phyloP scores from a whole-genome alignment of 2,113 vertebrate species.

The Lontra canadensis region DNA sequence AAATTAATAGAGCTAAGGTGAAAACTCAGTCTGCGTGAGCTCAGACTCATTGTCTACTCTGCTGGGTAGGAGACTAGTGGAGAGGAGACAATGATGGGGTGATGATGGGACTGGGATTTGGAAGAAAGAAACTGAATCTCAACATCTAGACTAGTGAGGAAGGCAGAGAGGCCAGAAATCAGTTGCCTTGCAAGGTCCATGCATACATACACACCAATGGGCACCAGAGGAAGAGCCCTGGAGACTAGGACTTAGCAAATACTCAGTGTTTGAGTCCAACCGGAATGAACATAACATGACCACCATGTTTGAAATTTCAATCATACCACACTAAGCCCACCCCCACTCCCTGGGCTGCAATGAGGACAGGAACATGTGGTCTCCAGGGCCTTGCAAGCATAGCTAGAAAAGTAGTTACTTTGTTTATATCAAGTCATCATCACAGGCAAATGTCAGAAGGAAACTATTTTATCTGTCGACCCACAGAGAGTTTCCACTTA shows the following conservation, averaged over 20 bases:
- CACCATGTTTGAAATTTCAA: no score
- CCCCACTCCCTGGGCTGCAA: rapidly evolving
- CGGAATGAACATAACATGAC: background rate
- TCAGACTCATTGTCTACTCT: background rate
- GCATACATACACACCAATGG: rapidly evolving
- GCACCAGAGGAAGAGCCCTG: rapidly evolving
- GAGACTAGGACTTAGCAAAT: background rate
- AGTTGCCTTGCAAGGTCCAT: rapidly evolving
- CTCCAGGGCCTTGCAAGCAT: background rate
- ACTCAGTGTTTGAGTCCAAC: background rate
- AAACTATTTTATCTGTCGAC: background rate
- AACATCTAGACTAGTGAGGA: background rate
- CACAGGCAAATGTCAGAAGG: background rate
- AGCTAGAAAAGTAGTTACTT: background rate
- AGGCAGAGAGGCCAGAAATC: background rate
- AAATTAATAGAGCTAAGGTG: background rate
- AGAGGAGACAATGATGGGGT: background rate
- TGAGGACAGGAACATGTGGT: rapidly evolving
- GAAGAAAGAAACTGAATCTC: background rate
- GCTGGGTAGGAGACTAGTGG: rapidly evolving
- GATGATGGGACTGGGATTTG: background rate
- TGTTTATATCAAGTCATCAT: background rate
- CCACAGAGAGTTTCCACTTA: background rate
- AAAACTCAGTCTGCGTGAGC: background rate
- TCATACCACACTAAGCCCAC: rapidly evolving